Conservation (phyloP, 2,888 invertebrate species). For the Folsomia manolachei region DNA sequence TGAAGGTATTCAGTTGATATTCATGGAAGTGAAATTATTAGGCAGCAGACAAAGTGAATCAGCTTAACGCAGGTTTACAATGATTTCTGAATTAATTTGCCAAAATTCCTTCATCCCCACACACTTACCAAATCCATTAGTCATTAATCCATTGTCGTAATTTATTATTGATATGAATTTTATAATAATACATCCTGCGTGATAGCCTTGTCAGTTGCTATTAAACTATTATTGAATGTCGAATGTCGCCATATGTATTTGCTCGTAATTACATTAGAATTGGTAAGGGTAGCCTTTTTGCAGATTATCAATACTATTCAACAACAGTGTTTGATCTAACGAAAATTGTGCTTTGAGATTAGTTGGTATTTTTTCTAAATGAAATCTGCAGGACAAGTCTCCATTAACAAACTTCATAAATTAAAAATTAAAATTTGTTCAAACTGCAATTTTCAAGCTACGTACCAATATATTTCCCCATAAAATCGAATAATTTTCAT, state of each 20-base stretch:
- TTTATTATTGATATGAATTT: constrained; percentile 7
- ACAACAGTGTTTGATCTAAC: no score
- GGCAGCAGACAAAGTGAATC: constrained; percentile 4
- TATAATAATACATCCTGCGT: constrained; percentile 15
- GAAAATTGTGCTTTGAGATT: no score
- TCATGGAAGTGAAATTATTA: background rate
- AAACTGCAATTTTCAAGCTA: no score
- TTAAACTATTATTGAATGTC: background rate
- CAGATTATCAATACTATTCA: no score
- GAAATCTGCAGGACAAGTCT: no score
- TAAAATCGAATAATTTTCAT: no score
- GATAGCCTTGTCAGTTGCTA: constrained; percentile 16
- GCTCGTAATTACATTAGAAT: no score
- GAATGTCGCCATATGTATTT: background rate
- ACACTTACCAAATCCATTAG: constrained; percentile 6
- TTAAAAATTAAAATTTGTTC: no score
- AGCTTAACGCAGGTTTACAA: background rate
- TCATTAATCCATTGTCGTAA: constrained; percentile 13
- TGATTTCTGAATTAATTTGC: constrained; percentile 6
- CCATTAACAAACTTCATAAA: no score
- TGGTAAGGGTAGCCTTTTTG: no score
- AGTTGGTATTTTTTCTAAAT: no score
- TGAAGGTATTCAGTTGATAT: background rate
- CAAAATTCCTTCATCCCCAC: background rate
- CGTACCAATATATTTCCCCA: no score